Conservation (phyloP, 2,113 vertebrate species). For the Tor tambroides region DNA sequence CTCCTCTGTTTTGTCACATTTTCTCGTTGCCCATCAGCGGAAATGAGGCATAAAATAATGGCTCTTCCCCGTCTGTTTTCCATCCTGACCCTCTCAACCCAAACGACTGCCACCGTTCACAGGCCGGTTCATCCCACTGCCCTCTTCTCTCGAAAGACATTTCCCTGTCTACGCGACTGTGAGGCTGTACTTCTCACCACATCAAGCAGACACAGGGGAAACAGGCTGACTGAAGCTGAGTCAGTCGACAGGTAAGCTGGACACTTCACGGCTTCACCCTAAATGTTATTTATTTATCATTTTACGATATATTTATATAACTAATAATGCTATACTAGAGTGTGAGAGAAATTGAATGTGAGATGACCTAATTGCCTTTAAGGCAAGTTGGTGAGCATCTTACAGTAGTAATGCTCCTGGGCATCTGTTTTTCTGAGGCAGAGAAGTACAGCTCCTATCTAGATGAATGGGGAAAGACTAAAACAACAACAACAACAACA, state of each 20-base stretch:
- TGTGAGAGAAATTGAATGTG: not conserved
- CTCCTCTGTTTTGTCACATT: slow-evolving; percentile 2
- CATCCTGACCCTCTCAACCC: slow-evolving; percentile 29
- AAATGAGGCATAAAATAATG: slow-evolving; percentile 57
- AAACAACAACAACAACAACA: too few species aligned
- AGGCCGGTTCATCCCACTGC: slow-evolving; percentile 65
- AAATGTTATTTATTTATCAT: slow-evolving; percentile 3
- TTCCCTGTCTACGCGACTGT: slow-evolving; percentile 11
- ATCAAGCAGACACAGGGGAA: slow-evolving; percentile 23
- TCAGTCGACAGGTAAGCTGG: not conserved
- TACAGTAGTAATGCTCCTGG: not conserved
- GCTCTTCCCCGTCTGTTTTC: slow-evolving; percentile 40
- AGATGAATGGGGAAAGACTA: too few species aligned
- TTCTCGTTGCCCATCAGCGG: slow-evolving; percentile 39
- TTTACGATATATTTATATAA: slow-evolving; percentile 1
- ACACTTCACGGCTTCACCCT: not conserved
- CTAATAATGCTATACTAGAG: not conserved
- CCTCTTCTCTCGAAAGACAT: slow-evolving; percentile 34
- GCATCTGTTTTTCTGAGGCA: not conserved
- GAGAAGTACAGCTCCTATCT: too few species aligned
- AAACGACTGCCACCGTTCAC: slow-evolving; percentile 64
- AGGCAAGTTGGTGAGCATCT: not conserved
- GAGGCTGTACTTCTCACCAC: slow-evolving; percentile 38
- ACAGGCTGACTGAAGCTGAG: slow-evolving; percentile 1
- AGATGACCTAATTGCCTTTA: not conserved